phyloP scores from a whole-genome alignment of 2,113 vertebrate genomes.

The Neoarius graeffei region DNA sequence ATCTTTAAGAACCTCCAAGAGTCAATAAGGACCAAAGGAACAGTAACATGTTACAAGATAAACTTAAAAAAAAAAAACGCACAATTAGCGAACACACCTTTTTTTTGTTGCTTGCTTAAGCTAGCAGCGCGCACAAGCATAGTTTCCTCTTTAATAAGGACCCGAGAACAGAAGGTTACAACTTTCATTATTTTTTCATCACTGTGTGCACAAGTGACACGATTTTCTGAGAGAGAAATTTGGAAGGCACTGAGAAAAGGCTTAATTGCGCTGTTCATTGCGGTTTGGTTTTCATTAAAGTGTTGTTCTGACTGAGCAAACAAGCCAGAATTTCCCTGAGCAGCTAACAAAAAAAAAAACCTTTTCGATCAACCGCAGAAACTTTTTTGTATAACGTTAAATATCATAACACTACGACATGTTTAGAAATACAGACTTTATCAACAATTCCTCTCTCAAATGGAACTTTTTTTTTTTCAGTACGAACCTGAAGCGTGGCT shows the following conservation, averaged over 20 bases:
- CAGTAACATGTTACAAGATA: neutral
- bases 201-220: neutral
- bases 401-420: no score
- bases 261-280: neutral
- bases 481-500: neutral
- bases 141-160: neutral
- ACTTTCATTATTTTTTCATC: conserved; percentile 1
- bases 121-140: neutral
- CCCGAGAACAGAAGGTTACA: neutral
- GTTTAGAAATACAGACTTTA: neutral
- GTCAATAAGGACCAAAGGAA: no score
- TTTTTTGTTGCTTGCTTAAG: neutral
- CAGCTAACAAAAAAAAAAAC: neutral
- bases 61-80: no score
- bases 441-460: no score
- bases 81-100: neutral
- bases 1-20: neutral
- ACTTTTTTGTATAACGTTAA: no score
- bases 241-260: neutral
- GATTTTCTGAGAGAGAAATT: neutral
- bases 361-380: no score
- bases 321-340: neutral
- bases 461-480: neutral
- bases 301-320: neutral
- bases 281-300: neutral